A percentile compares a stretch with the other conserved stretches of the same genome.
Conservation (phyloP, 2,888 invertebrate species). For the Ichneumon xanthorius region DNA sequence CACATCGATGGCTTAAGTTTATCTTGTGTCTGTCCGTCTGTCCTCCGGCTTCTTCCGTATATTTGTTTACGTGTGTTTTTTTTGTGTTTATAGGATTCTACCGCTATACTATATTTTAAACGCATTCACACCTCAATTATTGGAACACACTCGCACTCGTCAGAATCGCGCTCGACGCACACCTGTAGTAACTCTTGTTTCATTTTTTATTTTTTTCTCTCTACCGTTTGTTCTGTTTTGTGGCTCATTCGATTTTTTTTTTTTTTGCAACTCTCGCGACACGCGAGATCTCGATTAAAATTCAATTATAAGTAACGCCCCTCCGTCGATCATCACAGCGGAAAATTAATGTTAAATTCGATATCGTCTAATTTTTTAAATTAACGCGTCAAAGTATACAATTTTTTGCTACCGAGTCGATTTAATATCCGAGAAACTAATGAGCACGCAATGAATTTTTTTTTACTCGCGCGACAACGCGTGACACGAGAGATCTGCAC, state of each 20-base stretch:
- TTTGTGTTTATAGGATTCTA: slow-evolving; percentile 57
- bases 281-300: background rate
- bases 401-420: background rate
- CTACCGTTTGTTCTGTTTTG: background rate
- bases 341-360: slow-evolving; percentile 35
- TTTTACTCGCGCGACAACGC: background rate
- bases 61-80: slow-evolving; percentile 2
- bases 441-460: background rate
- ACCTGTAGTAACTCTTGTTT: slow-evolving; percentile 62
- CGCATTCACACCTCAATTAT: slow-evolving; percentile 56
- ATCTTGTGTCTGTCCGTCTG: slow-evolving; percentile 72
- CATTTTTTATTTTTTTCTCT: slow-evolving; percentile 28
- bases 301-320: slow-evolving; percentile 9
- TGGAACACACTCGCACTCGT: slow-evolving; percentile 68
- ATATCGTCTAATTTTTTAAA: slow-evolving; percentile 10
- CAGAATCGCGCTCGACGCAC: slow-evolving; percentile 58
- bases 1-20: slow-evolving; percentile 82
- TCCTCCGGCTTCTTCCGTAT: slow-evolving; percentile 33
- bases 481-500: slow-evolving; percentile 10
- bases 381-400: slow-evolving; percentile 5
- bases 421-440: slow-evolving; percentile 18
- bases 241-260: slow-evolving; percentile 15
- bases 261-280: slow-evolving; percentile 24
- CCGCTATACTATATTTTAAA: slow-evolving; percentile 44
- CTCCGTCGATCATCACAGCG: slow-evolving; percentile 31